Evolutionary conservation across 2,797 vertebrate species (phyloP).

Genomic region (Pantherophis vulpinus): DNA sequence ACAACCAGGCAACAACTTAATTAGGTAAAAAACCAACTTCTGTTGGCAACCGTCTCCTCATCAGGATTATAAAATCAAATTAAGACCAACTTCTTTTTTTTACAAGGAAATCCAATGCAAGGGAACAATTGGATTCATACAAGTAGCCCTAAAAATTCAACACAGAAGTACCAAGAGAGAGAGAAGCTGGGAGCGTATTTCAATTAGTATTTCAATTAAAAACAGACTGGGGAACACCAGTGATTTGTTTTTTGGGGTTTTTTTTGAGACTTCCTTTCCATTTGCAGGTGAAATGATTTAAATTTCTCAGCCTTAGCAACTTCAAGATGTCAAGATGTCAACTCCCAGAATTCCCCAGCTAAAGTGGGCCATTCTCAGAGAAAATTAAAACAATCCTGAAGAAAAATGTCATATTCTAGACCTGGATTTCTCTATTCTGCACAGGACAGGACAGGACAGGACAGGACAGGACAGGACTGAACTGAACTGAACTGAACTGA

Average conservation of each 20-base stretch:
- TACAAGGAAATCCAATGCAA: not conserved
- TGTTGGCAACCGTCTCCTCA: not conserved
- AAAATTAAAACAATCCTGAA: not conserved
- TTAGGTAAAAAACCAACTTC: constrained; percentile 15
- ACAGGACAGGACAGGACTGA: too few relatives aligned
- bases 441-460: too few relatives aligned
- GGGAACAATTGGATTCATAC: not conserved
- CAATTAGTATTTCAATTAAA: not conserved
- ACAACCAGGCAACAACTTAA: constrained; percentile 3
- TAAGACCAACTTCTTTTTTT: not conserved
- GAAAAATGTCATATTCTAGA: not conserved
- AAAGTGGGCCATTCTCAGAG: not conserved
- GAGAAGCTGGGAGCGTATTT: not conserved
- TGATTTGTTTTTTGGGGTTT: not conserved
- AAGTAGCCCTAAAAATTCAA: not conserved
- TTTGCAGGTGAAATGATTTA: not conserved
- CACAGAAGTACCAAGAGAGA: not conserved
- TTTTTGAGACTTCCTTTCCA: not conserved
- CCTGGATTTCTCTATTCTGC: not conserved
- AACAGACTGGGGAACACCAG: not conserved
- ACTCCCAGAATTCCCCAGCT: not conserved
- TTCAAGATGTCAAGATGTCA: not conserved
- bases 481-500: too few relatives aligned
- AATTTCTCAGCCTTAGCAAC: not conserved
- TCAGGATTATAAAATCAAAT: constrained; percentile 20